phyloP scores from a whole-genome alignment of 2,888 invertebrate species.

The Latrodectus elegans region DNA sequence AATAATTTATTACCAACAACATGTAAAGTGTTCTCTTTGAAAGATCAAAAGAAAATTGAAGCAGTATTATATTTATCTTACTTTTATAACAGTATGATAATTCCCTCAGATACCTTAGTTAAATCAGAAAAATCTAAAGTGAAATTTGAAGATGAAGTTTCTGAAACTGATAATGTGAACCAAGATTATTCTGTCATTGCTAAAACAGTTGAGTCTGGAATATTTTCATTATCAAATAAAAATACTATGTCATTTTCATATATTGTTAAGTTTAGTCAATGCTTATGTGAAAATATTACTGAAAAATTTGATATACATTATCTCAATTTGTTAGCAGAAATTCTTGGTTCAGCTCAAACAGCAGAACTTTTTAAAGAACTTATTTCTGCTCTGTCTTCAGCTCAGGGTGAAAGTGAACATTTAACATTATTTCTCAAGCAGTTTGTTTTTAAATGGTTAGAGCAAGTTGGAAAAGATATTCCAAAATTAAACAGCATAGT shows the following conservation, averaged over 20 bases:
- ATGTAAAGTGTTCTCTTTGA: background rate
- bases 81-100: constrained; percentile 40
- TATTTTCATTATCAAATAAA: background rate
- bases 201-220: background rate
- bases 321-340: constrained; percentile 27
- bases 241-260: constrained; percentile 14
- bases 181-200: background rate
- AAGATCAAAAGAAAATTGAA: background rate
- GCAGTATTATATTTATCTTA: constrained; percentile 26
- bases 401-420: background rate
- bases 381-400: background rate
- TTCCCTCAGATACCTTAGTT: background rate
- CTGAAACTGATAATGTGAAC: background rate
- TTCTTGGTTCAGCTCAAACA: constrained; percentile 12
- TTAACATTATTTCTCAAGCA: constrained; percentile 10
- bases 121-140: constrained; percentile 33
- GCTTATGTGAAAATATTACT: constrained; percentile 10
- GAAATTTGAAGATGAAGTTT: constrained; percentile 36
- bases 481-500: constrained; percentile 1
- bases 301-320: background rate
- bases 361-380: constrained; percentile 21
- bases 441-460: constrained; percentile 4
- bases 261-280: constrained; percentile 17
- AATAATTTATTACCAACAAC: constrained; percentile 14
- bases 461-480: background rate